Percentiles rank a stretch among this genome's conserved stretches.
These are phyloP conservation scores for Apodemia zela DNA, from an alignment of 2,888 invertebrate genomes.

Conservation along the genomic window DNA sequence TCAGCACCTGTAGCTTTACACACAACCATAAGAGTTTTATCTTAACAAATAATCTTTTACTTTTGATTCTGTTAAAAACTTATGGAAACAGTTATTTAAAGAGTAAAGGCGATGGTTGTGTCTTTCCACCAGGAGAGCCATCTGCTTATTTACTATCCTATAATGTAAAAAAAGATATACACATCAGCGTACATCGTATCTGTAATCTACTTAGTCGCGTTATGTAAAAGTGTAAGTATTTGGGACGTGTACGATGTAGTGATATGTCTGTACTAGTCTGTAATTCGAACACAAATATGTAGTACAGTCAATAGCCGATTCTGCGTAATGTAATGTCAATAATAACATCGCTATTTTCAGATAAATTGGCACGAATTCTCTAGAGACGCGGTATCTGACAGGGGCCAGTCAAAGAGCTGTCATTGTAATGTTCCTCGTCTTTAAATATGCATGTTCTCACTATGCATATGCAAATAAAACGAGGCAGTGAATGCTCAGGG, in stretches of 20 bases:
- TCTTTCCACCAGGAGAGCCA: too few relatives aligned
- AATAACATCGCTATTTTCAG: constrained; percentile 34
- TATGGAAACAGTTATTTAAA: too few relatives aligned
- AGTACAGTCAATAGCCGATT: constrained; percentile 21
- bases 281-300: constrained; percentile 17
- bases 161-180: too few relatives aligned
- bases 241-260: not conserved
- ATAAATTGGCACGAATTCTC: constrained; percentile 58
- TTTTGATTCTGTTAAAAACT: too few relatives aligned
- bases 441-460: constrained; percentile 29
- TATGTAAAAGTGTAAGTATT: not conserved
- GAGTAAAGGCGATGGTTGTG: too few relatives aligned
- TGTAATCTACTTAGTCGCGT: too few relatives aligned
- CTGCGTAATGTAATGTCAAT: constrained; percentile 29
- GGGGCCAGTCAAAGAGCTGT: constrained; percentile 50
- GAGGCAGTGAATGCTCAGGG: not conserved
- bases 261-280: not conserved
- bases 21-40: too few relatives aligned
- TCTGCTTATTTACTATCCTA: too few relatives aligned
- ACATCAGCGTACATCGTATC: too few relatives aligned
- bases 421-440: constrained; percentile 46
- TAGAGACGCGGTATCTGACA: constrained; percentile 47
- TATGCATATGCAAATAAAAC: constrained; percentile 29
- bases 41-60: too few relatives aligned
- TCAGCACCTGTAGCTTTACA: too few relatives aligned